Percentiles rank a stretch among this genome's conserved stretches.
Conservation (phyloP, 1,140 invertebrate genomes). For the Procambarus virginalis region DNA sequence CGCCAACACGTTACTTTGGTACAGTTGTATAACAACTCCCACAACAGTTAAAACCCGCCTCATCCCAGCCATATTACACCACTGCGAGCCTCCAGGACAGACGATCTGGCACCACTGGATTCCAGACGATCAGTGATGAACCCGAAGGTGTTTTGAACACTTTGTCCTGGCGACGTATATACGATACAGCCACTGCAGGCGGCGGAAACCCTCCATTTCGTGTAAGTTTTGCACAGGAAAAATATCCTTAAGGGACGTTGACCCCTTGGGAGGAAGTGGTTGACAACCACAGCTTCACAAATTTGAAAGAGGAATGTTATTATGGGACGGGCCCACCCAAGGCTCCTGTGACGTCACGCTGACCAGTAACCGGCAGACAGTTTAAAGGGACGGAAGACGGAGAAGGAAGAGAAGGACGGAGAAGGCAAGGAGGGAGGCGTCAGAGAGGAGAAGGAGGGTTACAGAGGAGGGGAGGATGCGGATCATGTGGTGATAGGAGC, state of each 20-base stretch:
- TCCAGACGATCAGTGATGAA: conserved; percentile 12
- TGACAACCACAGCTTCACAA: no score
- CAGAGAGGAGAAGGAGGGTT: neutral
- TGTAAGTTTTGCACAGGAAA: no score
- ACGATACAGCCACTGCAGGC: neutral
- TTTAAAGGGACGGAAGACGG: neutral
- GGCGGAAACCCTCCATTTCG: no score
- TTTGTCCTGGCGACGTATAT: conserved; percentile 18
- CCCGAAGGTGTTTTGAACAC: conserved; percentile 3
- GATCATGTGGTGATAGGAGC: no score
- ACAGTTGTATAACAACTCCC: no score
- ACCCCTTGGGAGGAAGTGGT: no score
- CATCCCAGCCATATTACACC: no score
- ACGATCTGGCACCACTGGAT: conserved; percentile 20
- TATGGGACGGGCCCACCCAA: neutral
- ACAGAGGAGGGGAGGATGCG: no score
- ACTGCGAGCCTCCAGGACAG: neutral
- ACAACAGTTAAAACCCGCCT: no score
- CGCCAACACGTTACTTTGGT: neutral
- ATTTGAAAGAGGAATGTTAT: neutral
- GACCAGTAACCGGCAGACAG: conserved; percentile 24
- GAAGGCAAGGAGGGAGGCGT: neutral
- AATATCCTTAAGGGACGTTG: no score
- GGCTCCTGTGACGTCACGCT: conserved; percentile 10
- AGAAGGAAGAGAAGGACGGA: no score